Evolutionary conservation across 2,888 invertebrate genomes (phyloP).

Genomic region (Cetonia aurata): DNA sequence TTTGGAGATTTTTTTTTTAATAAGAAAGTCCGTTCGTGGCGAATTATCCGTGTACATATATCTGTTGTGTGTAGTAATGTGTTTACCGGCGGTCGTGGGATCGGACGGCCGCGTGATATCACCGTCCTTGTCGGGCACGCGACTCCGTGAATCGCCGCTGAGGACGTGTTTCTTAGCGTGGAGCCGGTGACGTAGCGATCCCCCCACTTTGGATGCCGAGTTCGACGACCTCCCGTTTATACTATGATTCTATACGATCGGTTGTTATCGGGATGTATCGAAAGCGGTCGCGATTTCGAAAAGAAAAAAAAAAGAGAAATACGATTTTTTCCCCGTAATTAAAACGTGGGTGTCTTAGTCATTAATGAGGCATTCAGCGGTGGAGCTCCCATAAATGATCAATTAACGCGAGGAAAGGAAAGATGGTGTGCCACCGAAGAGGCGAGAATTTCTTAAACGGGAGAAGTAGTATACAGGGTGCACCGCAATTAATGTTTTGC

Average conservation of each 20-base stretch:
- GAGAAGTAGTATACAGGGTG: too few relatives aligned
- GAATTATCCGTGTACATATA: constrained; percentile 62
- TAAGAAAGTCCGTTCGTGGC: constrained; percentile 62
- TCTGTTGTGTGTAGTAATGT: constrained; percentile 65
- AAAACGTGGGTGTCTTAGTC: constrained; percentile 29
- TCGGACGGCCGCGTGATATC: constrained; percentile 41
- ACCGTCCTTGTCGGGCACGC: constrained; percentile 55
- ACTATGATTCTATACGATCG: constrained; percentile 60
- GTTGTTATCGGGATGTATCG: constrained; percentile 56
- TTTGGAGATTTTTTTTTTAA: constrained; percentile 64
- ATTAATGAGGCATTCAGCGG: constrained; percentile 29
- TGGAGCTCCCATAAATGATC: too few relatives aligned
- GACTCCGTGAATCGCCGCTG: constrained; percentile 50
- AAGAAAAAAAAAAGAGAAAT: constrained; percentile 48
- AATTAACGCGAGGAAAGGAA: too few relatives aligned
- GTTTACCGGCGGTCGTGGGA: constrained; percentile 48
- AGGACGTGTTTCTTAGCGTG: constrained; percentile 62
- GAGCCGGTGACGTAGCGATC: constrained; percentile 61
- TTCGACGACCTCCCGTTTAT: constrained; percentile 63
- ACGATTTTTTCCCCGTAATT: constrained; percentile 38
- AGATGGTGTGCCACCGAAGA: too few relatives aligned
- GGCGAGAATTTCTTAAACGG: too few relatives aligned
- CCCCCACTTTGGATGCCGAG: constrained; percentile 61
- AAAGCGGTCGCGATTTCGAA: constrained; percentile 53
- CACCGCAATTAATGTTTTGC: too few relatives aligned